Evolutionary conservation across 2,797 vertebrate genomes (phyloP), one percentile per base, ranked within the genome.

Genomic region (Rhyacichthys aspro): DNA sequence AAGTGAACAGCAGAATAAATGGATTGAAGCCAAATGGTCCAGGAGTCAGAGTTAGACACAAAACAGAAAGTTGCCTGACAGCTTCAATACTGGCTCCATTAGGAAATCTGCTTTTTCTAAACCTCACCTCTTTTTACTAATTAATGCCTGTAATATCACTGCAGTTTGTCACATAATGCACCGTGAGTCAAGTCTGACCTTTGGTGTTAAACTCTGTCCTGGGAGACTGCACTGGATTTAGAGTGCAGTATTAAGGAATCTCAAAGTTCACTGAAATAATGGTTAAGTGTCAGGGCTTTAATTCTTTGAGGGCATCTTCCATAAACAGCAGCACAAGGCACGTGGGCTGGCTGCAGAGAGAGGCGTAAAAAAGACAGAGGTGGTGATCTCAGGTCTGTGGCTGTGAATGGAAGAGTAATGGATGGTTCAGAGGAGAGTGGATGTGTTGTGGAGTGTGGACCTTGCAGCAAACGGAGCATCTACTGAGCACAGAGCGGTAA

Each of bases 291-390:
- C 67, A 54, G 55, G 71, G 53, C 47, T 77, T 59, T 56, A 23
- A 50, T 43, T 15, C 46, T 67, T 59, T 53, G 37, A 79, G 59
- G 55, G 67, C 55, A 70, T 67, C 60, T 50, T 52, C 64, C 63
- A 67, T 78, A 81, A 88, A 82, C 77, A 79, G 61, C 63, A 39
- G 8, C 23, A 66, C 48, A 45, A 56, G 83, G 70, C 82, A 15
- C 67, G 72, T 79, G 82, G 66, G 78, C 75, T 72, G 12, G 11
- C 54, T 65, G 79, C 72, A 66, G 41, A 49, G 55, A 9, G 9
- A 11, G 49, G 58, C 54, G 68, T 91, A 86, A 86, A 91, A 88
- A 85, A 78, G 59, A 48, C 55, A 43, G 47, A 66, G 82, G 84
- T 85, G 81, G 71, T 65, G 70, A 82, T 82, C 76, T 64, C 70